Percentiles rank a stretch among this genome's conserved stretches.
phyloP scores from a whole-genome alignment of 2,797 vertebrate species.

The Rhinella marina region DNA sequence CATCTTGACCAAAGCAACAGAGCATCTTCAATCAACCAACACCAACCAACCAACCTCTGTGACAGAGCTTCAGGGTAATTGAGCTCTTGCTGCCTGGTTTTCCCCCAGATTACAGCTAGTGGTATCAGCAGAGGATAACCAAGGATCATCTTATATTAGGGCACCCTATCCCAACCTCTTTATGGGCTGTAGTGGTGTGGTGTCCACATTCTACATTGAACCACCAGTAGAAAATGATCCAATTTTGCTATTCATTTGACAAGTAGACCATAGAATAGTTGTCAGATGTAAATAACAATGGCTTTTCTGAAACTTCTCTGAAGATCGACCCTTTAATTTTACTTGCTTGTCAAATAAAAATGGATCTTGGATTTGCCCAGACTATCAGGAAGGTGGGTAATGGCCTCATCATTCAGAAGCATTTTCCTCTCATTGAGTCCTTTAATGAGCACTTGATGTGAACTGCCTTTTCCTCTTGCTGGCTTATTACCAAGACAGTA shows the following conservation, averaged over 20 bases:
- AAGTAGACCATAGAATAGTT: neutral
- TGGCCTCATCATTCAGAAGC: slow-evolving; percentile 56
- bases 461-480: slow-evolving; percentile 50
- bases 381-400: slow-evolving; percentile 58
- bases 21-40: too few species aligned
- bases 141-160: neutral
- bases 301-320: slow-evolving; percentile 23
- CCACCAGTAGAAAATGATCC: neutral
- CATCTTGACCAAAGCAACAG: too few species aligned
- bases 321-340: slow-evolving; percentile 34
- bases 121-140: neutral
- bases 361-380: slow-evolving; percentile 41
- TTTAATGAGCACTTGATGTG: slow-evolving; percentile 61
- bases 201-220: neutral
- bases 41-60: neutral
- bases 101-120: neutral
- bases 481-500: slow-evolving; percentile 53
- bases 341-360: slow-evolving; percentile 42
- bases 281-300: slow-evolving; percentile 13
- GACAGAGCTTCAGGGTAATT: neutral
- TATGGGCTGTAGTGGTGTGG: neutral
- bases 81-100: too few species aligned
- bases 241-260: neutral
- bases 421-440: slow-evolving; percentile 56
- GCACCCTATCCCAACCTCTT: neutral